phyloP scores from a whole-genome alignment of 1,140 invertebrate genomes.

The Cyclina sinensis region DNA sequence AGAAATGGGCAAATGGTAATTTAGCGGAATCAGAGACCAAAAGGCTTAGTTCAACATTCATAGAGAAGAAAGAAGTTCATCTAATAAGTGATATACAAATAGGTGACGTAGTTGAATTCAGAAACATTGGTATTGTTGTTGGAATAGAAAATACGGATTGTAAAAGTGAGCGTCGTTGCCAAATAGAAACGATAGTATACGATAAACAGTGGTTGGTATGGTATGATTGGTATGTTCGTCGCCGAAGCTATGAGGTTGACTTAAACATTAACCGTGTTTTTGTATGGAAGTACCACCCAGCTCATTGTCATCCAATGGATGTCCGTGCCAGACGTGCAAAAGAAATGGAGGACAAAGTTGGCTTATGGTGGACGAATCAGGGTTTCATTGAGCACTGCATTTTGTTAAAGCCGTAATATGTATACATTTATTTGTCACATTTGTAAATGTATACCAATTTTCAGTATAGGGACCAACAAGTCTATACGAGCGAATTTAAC shows the following conservation, averaged over 20 bases:
- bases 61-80: not conserved
- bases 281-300: constrained; percentile 7
- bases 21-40: not conserved
- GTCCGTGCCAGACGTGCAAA: not conserved
- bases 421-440: too few species aligned
- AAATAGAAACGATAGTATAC: constrained; percentile 26
- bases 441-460: too few species aligned
- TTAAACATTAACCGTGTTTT: constrained; percentile 15
- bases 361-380: not conserved
- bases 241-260: not conserved
- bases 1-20: not conserved
- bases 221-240: not conserved
- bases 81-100: not conserved
- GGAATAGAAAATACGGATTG: not conserved
- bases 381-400: constrained; percentile 36
- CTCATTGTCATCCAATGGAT: not conserved
- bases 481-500: too few species aligned
- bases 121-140: not conserved
- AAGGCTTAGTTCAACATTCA: not conserved
- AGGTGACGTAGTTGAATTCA: constrained; percentile 10
- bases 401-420: not conserved
- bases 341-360: not conserved
- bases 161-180: not conserved
- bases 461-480: too few species aligned
- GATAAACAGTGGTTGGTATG: too few species aligned